Evolutionary conservation across 2,888 invertebrate genomes (phyloP).

Genomic region (Elegia similella): DNA sequence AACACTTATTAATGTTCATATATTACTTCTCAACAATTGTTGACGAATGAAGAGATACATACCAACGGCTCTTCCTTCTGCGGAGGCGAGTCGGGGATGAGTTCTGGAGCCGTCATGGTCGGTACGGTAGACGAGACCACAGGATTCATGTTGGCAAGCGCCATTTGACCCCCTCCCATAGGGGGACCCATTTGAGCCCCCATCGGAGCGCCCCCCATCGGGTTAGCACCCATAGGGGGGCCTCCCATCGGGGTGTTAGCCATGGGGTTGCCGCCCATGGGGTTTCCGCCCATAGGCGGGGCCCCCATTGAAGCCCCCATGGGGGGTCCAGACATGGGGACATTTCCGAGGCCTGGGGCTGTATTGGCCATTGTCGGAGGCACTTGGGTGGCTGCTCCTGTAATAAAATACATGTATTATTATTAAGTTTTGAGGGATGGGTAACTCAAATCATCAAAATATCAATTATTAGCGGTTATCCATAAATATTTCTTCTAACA

Average conservation of each 20-base stretch:
- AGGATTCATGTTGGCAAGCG: neutral
- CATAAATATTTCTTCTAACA: no score
- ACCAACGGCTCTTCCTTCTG: neutral
- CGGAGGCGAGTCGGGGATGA: slow-evolving; percentile 1
- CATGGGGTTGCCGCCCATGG: neutral
- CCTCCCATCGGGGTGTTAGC: neutral
- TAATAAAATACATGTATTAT: neutral
- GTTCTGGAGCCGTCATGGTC: neutral
- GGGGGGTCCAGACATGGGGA: neutral
- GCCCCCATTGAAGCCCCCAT: neutral
- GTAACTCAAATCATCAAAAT: no score
- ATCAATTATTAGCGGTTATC: no score
- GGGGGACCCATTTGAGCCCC: neutral
- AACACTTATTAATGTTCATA: no score
- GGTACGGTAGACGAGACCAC: neutral
- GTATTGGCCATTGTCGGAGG: slow-evolving; percentile 32
- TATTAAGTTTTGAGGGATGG: no score
- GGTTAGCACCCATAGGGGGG: neutral
- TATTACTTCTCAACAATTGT: no score
- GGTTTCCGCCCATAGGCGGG: neutral
- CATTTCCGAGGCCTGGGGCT: neutral
- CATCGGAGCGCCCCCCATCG: neutral
- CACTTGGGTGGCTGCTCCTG: neutral
- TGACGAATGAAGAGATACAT: no score
- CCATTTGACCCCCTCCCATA: no score